Evolutionary conservation across 1,140 invertebrate genomes (phyloP).

Genomic region (Centruroides vittatus): DNA sequence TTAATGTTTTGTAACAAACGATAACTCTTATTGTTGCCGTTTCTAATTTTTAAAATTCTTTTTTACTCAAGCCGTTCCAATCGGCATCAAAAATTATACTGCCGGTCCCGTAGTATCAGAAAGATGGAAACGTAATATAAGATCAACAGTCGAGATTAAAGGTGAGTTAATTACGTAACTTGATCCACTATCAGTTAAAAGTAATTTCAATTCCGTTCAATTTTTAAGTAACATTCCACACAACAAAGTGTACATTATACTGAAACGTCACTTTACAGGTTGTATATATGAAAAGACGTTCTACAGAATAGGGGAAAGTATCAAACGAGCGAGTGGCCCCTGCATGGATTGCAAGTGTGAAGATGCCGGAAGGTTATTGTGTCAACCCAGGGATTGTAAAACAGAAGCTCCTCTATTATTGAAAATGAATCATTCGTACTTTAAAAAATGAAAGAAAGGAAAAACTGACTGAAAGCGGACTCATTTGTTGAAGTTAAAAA

Average conservation of each 20-base stretch:
- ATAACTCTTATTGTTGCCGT: too few relatives aligned
- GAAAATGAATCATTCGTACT: constrained; percentile 18
- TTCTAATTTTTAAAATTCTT: too few relatives aligned
- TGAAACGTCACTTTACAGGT: constrained; percentile 30
- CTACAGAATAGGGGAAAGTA: constrained; percentile 65
- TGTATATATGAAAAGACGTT: constrained; percentile 66
- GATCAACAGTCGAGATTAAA: constrained; percentile 42
- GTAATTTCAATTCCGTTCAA: too few relatives aligned
- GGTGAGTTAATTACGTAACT: constrained; percentile 33
- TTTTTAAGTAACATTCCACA: too few relatives aligned
- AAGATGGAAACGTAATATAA: neutral
- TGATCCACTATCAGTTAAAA: too few relatives aligned
- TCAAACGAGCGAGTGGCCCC: constrained; percentile 68
- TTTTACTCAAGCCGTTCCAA: too few relatives aligned
- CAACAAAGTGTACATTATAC: too few relatives aligned
- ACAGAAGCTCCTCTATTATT: constrained; percentile 62
- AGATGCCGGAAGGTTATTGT: constrained; percentile 65
- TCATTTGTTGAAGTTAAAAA: too few relatives aligned
- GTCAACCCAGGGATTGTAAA: constrained; percentile 69
- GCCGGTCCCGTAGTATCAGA: neutral
- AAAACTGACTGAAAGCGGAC: too few relatives aligned
- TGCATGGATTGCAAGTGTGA: constrained; percentile 73
- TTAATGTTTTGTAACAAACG: too few relatives aligned
- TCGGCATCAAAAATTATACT: neutral
- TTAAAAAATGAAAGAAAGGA: neutral